phyloP scores from a whole-genome alignment of 2,113 vertebrate species.

The Strix uralensis region DNA sequence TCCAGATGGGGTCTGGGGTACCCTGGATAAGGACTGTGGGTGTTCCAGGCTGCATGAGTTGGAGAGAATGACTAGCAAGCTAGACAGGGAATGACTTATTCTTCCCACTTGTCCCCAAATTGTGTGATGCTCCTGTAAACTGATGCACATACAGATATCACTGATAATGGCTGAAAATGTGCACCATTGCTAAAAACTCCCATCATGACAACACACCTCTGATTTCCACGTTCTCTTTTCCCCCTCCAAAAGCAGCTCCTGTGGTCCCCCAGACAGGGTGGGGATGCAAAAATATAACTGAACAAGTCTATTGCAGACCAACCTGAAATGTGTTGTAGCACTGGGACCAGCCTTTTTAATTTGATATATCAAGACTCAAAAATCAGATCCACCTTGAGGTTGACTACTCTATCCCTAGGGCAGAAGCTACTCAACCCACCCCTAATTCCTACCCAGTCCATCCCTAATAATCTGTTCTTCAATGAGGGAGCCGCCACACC shows the following conservation, averaged over 20 bases:
- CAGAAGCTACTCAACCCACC: not conserved
- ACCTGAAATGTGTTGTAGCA: not conserved
- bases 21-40: not conserved
- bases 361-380: not conserved
- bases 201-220: not conserved
- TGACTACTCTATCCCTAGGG: not conserved
- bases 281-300: not conserved
- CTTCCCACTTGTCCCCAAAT: not conserved
- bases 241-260: not conserved
- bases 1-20: not conserved
- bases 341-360: not conserved
- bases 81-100: constrained; percentile 17
- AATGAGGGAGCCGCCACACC: not conserved
- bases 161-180: not conserved
- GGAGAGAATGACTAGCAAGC: not conserved
- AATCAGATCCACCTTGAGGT: not conserved
- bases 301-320: not conserved
- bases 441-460: not conserved
- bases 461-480: not conserved
- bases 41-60: constrained; percentile 9
- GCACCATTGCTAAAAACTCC: not conserved
- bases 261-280: not conserved
- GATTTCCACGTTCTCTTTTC: not conserved
- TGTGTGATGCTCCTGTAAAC: not conserved
- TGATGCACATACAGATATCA: not conserved